phyloP scores from a whole-genome alignment of 2,888 invertebrate genomes.

The Doris montereyensis region DNA sequence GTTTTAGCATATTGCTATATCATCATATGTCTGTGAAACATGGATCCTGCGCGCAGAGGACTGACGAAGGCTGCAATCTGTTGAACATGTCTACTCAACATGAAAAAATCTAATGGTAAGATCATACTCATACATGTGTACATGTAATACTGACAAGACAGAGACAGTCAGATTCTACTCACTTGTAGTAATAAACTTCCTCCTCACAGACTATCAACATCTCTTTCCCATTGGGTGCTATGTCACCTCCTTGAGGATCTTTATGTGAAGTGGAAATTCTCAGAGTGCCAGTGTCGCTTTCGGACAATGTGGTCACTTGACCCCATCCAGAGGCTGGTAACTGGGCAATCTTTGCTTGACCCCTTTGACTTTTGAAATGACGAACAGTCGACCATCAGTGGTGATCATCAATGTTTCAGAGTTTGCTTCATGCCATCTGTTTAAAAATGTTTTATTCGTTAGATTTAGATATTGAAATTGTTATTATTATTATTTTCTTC shows the following conservation, averaged over 20 bases:
- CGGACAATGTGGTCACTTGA: no score
- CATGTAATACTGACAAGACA: no score
- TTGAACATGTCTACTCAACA: no score
- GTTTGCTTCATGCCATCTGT: background rate
- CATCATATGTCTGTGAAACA: no score
- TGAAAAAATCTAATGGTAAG: no score
- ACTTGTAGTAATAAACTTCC: background rate
- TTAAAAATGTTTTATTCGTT: background rate
- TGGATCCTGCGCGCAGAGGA: no score
- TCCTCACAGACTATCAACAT: constrained; percentile 4
- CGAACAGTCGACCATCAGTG: constrained; percentile 28
- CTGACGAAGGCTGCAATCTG: no score
- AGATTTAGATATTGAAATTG: background rate
- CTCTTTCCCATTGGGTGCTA: constrained; percentile 8
- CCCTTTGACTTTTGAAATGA: constrained; percentile 33
- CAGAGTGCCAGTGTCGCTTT: background rate
- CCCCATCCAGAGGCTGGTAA: no score
- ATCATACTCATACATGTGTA: no score
- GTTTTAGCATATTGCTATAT: no score
- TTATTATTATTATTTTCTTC: no score
- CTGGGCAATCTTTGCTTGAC: constrained; percentile 11
- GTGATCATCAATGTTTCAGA: constrained; percentile 23
- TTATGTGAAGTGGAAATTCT: constrained; percentile 9
- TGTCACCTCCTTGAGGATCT: constrained; percentile 25
- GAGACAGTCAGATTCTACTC: no score